Conservation (phyloP, 1,140 invertebrate genomes). For the Neodiprion pinetum region DNA sequence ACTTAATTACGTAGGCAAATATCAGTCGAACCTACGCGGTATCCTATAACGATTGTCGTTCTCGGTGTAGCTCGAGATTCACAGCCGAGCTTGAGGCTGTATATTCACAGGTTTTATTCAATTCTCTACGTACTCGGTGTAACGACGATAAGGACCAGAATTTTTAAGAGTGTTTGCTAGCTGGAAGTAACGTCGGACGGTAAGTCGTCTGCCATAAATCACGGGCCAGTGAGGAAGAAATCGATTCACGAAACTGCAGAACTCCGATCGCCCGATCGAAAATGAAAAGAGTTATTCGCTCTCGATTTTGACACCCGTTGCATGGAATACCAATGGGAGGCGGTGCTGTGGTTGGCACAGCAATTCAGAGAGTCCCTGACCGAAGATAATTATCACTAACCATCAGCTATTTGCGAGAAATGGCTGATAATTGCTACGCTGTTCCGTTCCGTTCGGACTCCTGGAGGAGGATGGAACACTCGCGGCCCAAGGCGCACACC, state of each 20-base stretch:
- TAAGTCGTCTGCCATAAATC: background rate
- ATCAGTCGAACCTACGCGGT: too few relatives aligned
- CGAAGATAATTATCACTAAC: conserved; percentile 64
- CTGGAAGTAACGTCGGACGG: too few relatives aligned
- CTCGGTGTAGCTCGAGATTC: too few relatives aligned
- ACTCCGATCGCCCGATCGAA: conserved; percentile 1
- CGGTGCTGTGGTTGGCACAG: conserved; percentile 40
- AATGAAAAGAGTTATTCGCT: background rate
- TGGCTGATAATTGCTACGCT: conserved; percentile 63
- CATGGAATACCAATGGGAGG: background rate
- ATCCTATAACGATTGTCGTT: too few relatives aligned
- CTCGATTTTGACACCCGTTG: background rate
- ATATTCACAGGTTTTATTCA: too few relatives aligned
- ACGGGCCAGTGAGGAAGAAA: background rate
- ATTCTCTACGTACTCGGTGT: too few relatives aligned
- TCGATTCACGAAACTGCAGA: conserved; percentile 23
- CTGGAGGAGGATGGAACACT: background rate
- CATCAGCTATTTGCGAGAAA: conserved; percentile 64
- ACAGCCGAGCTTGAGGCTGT: too few relatives aligned
- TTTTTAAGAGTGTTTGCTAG: too few relatives aligned
- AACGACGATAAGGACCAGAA: too few relatives aligned
- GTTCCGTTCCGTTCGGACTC: conserved; percentile 53
- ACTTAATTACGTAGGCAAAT: too few relatives aligned
- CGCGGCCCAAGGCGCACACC: too few relatives aligned
- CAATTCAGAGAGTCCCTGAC: conserved; percentile 53